Base-by-base conservation (phyloP, 2,113 vertebrate genomes). In the Pardalotus punctatus region DNA sequence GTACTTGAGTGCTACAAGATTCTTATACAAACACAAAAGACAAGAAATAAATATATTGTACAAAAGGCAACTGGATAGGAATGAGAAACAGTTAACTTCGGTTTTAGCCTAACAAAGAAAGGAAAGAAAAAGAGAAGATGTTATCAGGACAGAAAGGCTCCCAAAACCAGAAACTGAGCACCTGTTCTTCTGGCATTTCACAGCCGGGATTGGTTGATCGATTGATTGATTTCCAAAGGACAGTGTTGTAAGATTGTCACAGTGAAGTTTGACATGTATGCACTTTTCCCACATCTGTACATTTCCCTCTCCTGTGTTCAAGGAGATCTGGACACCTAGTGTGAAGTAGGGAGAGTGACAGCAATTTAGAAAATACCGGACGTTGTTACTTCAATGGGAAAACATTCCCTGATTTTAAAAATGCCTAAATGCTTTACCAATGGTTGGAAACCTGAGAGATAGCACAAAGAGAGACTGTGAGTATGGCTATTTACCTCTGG, bases 21-120 rank as follows among this genome's bases (percentile, higher is more conserved):
- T 90, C 64, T 96, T 94, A 96, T 56, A 53, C 79, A 96, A 94
- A 97, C 86, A 96, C 36, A 36, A 94, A 96, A 97, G 92, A 73
- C 69, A 96, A 72, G 51, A 86, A 94, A 96, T 95, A 95, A 96
- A 77, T 89, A 90, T 8, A 73, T 95, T 95, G 77, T 86, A 96
- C 28, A 40, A 92, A 61, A 88, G 82, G 79, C 85, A 97, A 97
- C 94, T 88, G 91, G 66, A 11, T 71, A 95, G 71, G 80, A 97
- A 97, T 90, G 71, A 60, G 93, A 90, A 83, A 81, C 51, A 72
- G 56, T 80, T 80, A 94, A 82, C 51, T 91, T 79, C 36, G 79
- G 50, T 89, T 97, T 97, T 82, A 93, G 76, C 54, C 88, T 94
- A 50, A 89, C 14, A 80, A 76, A 91, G 38, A 76, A 87, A 31